A percentile compares a stretch with the other conserved stretches of the same genome.
phyloP scores from a whole-genome alignment of 2,888 invertebrate species.

The Dichetophora obliterata region DNA sequence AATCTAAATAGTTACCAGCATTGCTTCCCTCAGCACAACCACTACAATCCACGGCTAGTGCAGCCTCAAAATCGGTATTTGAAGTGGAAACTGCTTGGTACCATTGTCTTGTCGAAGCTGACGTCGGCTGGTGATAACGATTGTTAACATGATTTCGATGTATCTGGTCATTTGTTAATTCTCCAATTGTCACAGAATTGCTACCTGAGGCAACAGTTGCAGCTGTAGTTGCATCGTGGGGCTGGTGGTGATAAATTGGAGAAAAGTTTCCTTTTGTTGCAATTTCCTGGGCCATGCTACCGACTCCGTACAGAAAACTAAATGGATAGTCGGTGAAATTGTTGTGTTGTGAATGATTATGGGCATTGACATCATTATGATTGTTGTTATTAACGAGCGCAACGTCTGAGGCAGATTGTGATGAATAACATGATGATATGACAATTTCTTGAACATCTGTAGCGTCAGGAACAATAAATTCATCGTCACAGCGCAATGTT shows the following conservation, averaged over 20 bases:
- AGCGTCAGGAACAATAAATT: constrained; percentile 53
- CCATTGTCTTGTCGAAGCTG: constrained; percentile 40
- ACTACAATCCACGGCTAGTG: constrained; percentile 60
- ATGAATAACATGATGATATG: constrained; percentile 60
- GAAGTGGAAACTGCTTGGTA: constrained; percentile 48
- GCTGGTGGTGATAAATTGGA: constrained; percentile 48
- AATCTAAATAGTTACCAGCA: constrained; percentile 66
- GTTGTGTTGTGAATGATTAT: constrained; percentile 41
- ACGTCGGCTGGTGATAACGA: constrained; percentile 46
- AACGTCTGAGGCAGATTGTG: constrained; percentile 55
- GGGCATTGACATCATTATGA: constrained; percentile 25
- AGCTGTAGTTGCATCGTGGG: constrained; percentile 61
- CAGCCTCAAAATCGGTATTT: constrained; percentile 60
- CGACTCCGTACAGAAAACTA: constrained; percentile 56
- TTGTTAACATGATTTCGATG: constrained; percentile 42
- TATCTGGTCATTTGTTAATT: constrained; percentile 39
- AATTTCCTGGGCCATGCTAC: constrained; percentile 36
- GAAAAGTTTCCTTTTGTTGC: constrained; percentile 44
- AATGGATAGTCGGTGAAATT: constrained; percentile 59
- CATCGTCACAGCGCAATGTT: constrained; percentile 49
- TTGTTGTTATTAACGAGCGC: constrained; percentile 39
- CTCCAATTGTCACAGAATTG: constrained; percentile 50
- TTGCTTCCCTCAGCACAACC: constrained; percentile 61
- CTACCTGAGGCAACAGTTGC: constrained; percentile 62
- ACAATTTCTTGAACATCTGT: constrained; percentile 60